Evolutionary conservation across 2,888 invertebrate species (phyloP), one percentile per base, ranked within the genome.

Genomic region (Elysia crispata): DNA sequence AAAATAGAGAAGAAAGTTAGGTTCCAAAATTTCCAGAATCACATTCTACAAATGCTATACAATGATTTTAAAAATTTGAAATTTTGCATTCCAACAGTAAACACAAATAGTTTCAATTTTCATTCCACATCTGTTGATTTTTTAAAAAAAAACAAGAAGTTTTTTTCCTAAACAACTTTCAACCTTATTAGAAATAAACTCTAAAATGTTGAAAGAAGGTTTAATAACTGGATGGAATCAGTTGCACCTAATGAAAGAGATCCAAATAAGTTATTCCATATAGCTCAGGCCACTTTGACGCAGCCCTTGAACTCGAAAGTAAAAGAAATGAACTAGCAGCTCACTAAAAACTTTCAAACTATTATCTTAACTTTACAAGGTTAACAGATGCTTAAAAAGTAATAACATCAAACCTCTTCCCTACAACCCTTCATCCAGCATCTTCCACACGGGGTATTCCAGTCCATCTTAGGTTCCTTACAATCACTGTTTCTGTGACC

Each of bases 401-500:
- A 6, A 41, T 6, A 41, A 41, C 3, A 41, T 8, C 15, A 23
- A 8, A 60, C 60, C 60, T 60, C 60, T 20, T 20, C 23, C 6
- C 20, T 23, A 23, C 15, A 18, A 20, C 60, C 60, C 6, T 20
- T 20, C 20, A 60, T 20, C 60, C 60, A 60, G 60, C 60, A 60
- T 23, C 60, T 60, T 3, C 15, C 60, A 23, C 60, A 60, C 23
- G 60, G 60, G n/a, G 5, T 69, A 60, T 79, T 54, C 72, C 66
- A 67, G 15, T 69, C 79, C 20, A 82, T 69, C n/a, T 83, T 69
- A 0, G 80, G 81, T 11, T 76, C 54, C 1, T 70, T 60, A 70
- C 88, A 89, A 0, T 82, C 82, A 72, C 33, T 76, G 6, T 81
- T 66, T 31, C 60, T 81, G 79, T 89, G 89, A 20, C 89, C 89